These are phyloP conservation scores for Caenorhabditis inopinata DNA, from an alignment of 1,140 invertebrate species.

Conservation along the genomic window DNA sequence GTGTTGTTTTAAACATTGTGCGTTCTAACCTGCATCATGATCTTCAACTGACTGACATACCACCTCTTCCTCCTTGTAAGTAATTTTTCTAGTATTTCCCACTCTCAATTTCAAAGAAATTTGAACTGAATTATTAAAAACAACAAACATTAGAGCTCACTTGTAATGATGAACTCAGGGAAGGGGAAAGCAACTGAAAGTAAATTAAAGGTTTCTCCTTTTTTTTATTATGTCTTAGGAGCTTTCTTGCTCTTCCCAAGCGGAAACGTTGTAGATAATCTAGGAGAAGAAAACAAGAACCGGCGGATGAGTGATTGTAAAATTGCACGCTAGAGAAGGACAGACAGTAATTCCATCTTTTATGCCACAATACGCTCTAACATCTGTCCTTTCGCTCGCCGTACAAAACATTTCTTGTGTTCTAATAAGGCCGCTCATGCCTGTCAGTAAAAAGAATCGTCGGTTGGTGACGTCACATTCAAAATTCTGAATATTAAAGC, in stretches of 20 bases:
- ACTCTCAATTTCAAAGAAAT: too few species aligned
- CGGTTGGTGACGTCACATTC: background rate
- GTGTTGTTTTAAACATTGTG: background rate
- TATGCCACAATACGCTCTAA: conserved; percentile 13
- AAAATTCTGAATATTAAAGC: conserved; percentile 1
- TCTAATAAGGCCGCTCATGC: background rate
- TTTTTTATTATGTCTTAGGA: background rate
- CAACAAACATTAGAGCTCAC: too few species aligned
- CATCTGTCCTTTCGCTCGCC: background rate
- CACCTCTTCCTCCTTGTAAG: conserved; percentile 6
- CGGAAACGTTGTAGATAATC: background rate
- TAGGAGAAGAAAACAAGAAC: background rate
- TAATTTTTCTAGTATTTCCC: background rate
- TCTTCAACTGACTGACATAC: background rate
- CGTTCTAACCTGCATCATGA: background rate
- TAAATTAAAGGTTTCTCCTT: background rate
- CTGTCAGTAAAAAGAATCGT: background rate
- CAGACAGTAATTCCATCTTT: conserved; percentile 32
- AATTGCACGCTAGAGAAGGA: conserved; percentile 13
- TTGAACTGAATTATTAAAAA: too few species aligned
- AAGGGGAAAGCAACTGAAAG: background rate
- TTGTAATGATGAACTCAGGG: too few species aligned
- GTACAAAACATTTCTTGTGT: background rate
- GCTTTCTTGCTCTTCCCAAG: background rate
- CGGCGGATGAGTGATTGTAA: conserved; percentile 24